Percentiles rank a stretch among this genome's conserved stretches.
phyloP scores from a whole-genome alignment of 2,113 vertebrate species.

The Octodon degus region DNA sequence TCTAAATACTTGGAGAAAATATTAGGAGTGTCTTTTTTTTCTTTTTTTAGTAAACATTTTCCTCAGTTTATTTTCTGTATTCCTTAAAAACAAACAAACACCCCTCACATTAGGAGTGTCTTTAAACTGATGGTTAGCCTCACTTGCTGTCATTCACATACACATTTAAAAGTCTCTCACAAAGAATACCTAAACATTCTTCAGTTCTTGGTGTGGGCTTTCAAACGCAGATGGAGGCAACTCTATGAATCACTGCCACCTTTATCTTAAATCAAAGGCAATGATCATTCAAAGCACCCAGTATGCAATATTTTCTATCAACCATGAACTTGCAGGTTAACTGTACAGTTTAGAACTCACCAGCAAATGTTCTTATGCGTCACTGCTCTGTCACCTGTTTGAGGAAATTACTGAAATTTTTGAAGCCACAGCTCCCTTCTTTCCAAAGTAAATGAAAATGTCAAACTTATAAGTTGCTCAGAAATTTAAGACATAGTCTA shows the following conservation, averaged over 20 bases:
- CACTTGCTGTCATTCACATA: background rate
- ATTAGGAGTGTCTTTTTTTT: background rate
- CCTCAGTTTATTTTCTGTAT: no score
- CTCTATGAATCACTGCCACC: background rate
- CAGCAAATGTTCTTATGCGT: background rate
- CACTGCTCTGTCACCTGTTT: background rate
- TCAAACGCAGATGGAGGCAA: background rate
- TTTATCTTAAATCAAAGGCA: background rate
- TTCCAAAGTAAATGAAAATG: background rate
- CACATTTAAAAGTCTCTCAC: background rate
- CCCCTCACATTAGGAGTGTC: background rate
- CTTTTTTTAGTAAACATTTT: no score
- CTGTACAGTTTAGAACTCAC: background rate
- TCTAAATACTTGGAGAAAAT: slow-evolving; percentile 6
- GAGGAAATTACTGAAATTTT: background rate
- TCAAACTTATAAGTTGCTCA: background rate
- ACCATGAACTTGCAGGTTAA: background rate
- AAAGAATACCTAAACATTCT: background rate
- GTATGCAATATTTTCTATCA: background rate
- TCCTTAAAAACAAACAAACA: no score
- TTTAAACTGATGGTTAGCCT: background rate
- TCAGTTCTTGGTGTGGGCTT: background rate
- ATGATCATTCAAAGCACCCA: background rate
- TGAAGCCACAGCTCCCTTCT: background rate
- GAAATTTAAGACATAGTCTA: background rate